Evolutionary conservation across 2,113 vertebrate species (phyloP), one percentile per base, ranked within the genome.

Genomic region (Megaceryle torquata): DNA sequence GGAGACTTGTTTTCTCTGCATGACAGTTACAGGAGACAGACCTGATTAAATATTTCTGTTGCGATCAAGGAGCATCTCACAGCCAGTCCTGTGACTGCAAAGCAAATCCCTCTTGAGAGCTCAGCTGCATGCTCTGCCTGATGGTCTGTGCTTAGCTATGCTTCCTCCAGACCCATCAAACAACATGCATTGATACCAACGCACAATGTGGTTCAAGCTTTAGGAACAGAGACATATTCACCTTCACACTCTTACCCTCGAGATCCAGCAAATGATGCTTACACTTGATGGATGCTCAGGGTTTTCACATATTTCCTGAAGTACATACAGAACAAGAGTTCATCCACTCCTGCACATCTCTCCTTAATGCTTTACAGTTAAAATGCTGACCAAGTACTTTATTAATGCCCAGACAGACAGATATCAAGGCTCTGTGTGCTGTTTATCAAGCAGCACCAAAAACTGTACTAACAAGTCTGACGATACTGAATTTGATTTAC

Each of bases 11-110:
- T 94, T 95, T 89, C 93, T 92, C 78, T 70, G 15, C 80, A 56
- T 86, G 91, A 71, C 86, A 86, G 76, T 77, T 88, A 65, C 59
- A 74, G 71, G 76, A 93, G 93, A 88, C 60, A 90, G 88, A 64
- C 16, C 43, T 44, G 88, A 95, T 88, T 86, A 89, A 88, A 88
- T 83, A 94, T 88, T 96, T 96, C 95, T 95, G 51, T 71, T 93
- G 68, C 88, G 89, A 93, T 86, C 89, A 96, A 63, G 82, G 68
- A 86, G 60, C 37, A 39, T 81, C 82, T 91, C 54, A 8, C 19
- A 33, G 54, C 68, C 79, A 94, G 39, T 81, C 48, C 89, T 81
- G 71, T 70, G 69, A 12, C 71, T 80, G 82, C 64, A 24, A 54
- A 75, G 11, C 43, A 85, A 92, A 89, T 77, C 87, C 74, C 82